Conservation (phyloP, 2,888 invertebrate species). For the Phalera bucephala region DNA sequence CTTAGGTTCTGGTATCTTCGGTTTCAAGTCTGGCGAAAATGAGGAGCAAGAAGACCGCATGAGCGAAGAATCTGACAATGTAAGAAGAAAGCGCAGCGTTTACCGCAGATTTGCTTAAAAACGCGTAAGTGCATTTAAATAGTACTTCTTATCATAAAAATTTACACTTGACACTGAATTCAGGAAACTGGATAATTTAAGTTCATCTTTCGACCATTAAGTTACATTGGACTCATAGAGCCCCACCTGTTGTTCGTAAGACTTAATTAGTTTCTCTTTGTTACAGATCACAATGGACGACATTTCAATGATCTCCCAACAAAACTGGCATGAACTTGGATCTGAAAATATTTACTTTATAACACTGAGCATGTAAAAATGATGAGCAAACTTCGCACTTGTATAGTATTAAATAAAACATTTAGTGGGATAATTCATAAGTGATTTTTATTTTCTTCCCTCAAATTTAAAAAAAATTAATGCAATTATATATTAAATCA, state of each 20-base stretch:
- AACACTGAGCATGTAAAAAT: constrained; percentile 39
- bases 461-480: constrained; percentile 6
- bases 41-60: constrained; percentile 1
- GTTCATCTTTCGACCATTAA: no score
- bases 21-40: constrained; percentile 3
- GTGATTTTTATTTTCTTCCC: constrained; percentile 16
- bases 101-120: constrained; percentile 1
- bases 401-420: constrained; percentile 39
- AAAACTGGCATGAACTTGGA: constrained; percentile 30
- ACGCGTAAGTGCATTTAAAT: background rate
- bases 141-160: no score
- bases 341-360: constrained; percentile 19
- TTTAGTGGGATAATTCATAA: constrained; percentile 35
- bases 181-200: no score
- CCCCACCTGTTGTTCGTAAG: no score
- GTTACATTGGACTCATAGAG: no score
- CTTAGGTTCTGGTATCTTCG: background rate
- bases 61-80: constrained; percentile 3
- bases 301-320: constrained; percentile 27
- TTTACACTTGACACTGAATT: no score
- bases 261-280: no score
- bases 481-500: no score
- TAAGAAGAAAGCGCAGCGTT: constrained; percentile 25
- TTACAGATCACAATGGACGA: constrained; percentile 16
- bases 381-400: constrained; percentile 39